A percentile compares a stretch with the other conserved stretches of the same genome.
Evolutionary conservation across 2,113 vertebrate genomes (phyloP).

Genomic region (Paradisaea rubra): DNA sequence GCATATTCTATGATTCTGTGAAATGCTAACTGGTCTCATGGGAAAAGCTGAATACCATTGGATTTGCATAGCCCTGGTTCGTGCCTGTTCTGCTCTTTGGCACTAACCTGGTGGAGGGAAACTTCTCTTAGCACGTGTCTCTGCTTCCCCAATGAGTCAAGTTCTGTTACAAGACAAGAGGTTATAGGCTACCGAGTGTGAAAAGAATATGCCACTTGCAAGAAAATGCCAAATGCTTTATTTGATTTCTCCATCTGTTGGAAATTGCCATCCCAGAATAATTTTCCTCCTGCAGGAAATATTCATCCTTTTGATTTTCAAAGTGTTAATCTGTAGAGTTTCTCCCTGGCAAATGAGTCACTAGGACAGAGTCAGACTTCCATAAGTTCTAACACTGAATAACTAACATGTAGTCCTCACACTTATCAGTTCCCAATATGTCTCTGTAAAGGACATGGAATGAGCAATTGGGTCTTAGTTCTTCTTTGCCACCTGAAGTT

Average conservation of each 20-base stretch:
- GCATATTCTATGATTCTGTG: not conserved
- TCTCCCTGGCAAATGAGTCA: not conserved
- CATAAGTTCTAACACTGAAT: not conserved
- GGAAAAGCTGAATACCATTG: not conserved
- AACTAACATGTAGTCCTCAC: not conserved
- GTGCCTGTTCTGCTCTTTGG: not conserved
- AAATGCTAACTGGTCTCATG: not conserved
- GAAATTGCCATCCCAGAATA: not conserved
- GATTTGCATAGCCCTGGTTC: not conserved
- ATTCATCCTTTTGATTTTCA: not conserved
- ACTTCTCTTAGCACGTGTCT: not conserved
- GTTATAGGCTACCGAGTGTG: not conserved
- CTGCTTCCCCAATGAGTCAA: not conserved
- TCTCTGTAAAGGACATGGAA: not conserved
- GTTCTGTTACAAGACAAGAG: not conserved
- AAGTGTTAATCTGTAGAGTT: not conserved
- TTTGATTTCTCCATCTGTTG: slow-evolving; percentile 31
- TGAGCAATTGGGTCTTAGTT: not conserved
- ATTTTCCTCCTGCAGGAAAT: not conserved
- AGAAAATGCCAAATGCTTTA: slow-evolving; percentile 9
- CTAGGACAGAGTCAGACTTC: not conserved
- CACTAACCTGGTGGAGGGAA: not conserved
- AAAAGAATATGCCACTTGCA: not conserved
- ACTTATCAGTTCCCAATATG: not conserved
- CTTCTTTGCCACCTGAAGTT: not conserved